These are phyloP conservation scores for Otis tarda DNA, from an alignment of 2,113 vertebrate genomes.

Conservation along the genomic window DNA sequence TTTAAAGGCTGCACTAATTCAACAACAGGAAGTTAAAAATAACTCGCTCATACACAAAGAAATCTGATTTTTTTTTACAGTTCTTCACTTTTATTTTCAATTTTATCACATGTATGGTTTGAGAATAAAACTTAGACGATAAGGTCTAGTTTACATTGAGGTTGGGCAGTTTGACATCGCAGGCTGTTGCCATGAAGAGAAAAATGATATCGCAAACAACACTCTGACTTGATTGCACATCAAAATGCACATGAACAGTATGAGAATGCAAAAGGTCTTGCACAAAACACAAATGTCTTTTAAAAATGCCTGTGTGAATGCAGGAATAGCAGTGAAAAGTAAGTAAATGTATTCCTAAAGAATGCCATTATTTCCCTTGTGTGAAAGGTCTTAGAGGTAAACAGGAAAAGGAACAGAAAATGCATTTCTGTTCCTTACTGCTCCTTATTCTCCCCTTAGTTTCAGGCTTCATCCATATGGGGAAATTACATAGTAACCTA, in stretches of 20 bases:
- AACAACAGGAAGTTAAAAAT: neutral
- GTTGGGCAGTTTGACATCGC: neutral
- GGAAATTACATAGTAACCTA: slow-evolving; percentile 13
- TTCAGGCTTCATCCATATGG: slow-evolving; percentile 6
- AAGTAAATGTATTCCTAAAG: slow-evolving; percentile 1
- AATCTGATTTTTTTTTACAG: neutral
- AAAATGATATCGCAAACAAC: neutral
- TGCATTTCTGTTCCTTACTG: slow-evolving; percentile 9
- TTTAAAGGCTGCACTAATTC: neutral
- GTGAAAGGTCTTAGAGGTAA: slow-evolving; percentile 38
- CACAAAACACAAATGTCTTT: slow-evolving; percentile 9
- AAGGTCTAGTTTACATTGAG: neutral
- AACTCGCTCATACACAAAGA: neutral
- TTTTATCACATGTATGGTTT: neutral
- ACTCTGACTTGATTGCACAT: neutral
- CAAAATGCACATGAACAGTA: neutral
- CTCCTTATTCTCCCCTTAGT: slow-evolving; percentile 13
- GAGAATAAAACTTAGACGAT: neutral
- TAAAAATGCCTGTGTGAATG: neutral
- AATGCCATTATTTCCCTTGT: neutral
- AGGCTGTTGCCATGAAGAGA: neutral
- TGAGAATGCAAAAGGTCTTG: neutral
- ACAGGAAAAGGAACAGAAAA: slow-evolving; percentile 16
- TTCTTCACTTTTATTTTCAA: neutral
- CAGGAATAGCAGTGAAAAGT: slow-evolving; percentile 3